Evolutionary conservation across 2,888 invertebrate genomes (phyloP).

Genomic region (Malachius bipustulatus): DNA sequence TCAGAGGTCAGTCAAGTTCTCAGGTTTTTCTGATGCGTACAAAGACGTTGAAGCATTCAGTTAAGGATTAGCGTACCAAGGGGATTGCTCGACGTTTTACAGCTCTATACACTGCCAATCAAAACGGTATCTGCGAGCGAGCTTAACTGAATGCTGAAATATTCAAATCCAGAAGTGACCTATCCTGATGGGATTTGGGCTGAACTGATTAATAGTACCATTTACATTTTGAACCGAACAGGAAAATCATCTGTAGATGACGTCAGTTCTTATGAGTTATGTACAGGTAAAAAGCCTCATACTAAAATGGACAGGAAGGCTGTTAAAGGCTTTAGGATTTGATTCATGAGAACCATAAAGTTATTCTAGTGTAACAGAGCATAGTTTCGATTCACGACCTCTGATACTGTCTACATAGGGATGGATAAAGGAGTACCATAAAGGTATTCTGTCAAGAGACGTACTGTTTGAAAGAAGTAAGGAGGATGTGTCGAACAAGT

Average conservation of each 20-base stretch:
- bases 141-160: conserved; percentile 23
- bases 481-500: conserved; percentile 13
- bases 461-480: conserved; percentile 19
- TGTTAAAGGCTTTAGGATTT: conserved; percentile 23
- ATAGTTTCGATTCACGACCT: too few species aligned
- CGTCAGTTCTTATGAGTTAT: conserved; percentile 21
- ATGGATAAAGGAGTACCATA: conserved; percentile 15
- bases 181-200: conserved; percentile 22
- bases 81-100: too few species aligned
- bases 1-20: conserved; percentile 20
- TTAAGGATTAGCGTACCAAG: conserved; percentile 24
- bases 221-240: conserved; percentile 20
- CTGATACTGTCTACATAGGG: too few species aligned
- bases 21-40: conserved; percentile 19
- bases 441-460: conserved; percentile 21
- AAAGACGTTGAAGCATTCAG: conserved; percentile 20
- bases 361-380: too few species aligned
- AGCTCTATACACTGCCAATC: too few species aligned
- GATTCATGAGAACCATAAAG: too few species aligned
- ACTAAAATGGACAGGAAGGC: too few species aligned
- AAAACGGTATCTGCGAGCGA: too few species aligned
- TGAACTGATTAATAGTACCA: conserved; percentile 19
- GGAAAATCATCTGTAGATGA: conserved; percentile 20
- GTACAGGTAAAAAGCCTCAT: conserved; percentile 18
- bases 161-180: conserved; percentile 19